Conservation (phyloP, 2,113 vertebrate species). For the Sylvia atricapilla region DNA sequence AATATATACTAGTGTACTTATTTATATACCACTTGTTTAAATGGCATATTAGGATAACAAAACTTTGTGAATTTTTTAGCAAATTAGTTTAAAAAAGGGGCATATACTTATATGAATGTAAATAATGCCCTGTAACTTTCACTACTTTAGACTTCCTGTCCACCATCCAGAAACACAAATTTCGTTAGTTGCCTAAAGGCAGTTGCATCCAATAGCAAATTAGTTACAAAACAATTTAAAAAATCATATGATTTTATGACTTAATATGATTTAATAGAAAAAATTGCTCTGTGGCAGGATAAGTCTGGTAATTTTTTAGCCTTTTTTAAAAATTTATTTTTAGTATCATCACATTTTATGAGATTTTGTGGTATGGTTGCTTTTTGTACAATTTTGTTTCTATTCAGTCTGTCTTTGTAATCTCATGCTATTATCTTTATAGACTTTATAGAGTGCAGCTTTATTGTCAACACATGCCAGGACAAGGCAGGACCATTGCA, state of each 20-base stretch:
- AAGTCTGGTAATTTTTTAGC: rapidly evolving
- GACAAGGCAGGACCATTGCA: not conserved
- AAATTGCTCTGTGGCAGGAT: not conserved
- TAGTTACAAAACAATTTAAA: not conserved
- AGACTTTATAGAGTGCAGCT: not conserved
- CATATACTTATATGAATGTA: not conserved
- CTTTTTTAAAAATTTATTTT: not conserved
- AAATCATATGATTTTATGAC: no score
- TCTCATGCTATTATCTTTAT: not conserved
- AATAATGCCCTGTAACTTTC: not conserved
- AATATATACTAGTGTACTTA: rapidly evolving
- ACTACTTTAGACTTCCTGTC: not conserved
- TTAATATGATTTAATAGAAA: not conserved
- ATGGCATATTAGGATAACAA: not conserved
- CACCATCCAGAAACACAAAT: not conserved
- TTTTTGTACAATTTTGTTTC: not conserved
- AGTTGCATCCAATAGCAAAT: not conserved
- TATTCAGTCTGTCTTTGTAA: not conserved
- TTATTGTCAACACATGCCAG: not conserved
- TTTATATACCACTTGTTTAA: not conserved
- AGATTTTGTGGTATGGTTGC: not conserved
- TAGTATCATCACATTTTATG: not conserved
- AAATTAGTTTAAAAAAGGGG: not conserved
- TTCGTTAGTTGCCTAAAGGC: not conserved
- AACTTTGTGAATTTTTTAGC: not conserved